Evolutionary conservation across 2,888 invertebrate species (phyloP), one percentile per base, ranked within the genome.

Genomic region (Xanthia icteritia): DNA sequence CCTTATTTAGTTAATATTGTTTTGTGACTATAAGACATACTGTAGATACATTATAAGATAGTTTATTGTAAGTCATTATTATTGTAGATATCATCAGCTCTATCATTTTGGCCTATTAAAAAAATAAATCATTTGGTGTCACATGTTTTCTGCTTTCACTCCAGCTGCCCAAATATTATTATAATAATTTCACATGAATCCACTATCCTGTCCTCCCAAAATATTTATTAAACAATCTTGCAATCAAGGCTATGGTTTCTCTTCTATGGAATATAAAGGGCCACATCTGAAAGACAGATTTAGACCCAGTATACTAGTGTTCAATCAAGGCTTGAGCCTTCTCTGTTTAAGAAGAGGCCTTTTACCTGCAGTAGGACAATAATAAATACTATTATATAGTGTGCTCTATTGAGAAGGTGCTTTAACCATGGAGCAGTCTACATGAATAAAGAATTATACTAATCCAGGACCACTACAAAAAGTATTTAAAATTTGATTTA

Each of bases 111-210:
- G 95, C 96, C 96, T 96, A 96, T 95, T 96, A 94, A 95, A 94
- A 94, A 94, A 96, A 95, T 96, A 96, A 96, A 96, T 95, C 93
- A 96, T 95, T 96, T 95, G 96, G 95, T 96, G 96, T 96, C 96
- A 95, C 95, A 95, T 88, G 87, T 81, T 88, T 87, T 92, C 90
- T 88, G 84, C 86, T 86, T 84, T 90, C 87, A 74, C 39, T 81
- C 73, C 68, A 63, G 54, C 20, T 36, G 5, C 27, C 79, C 63
- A 36, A 58, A 61, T 2, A 31, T n/a, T 4, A 60, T 31, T 31
- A 31, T 6, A 6, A 15, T 15, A 13, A 64, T 48, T 48, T 27
- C 8, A 39, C 27, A 68, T 23, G 6, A 36, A 54, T 17, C 4
- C 2, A 27, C 78, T 48, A 31, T 73, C n/a, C 58, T 51, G 15